phyloP scores from a whole-genome alignment of 2,797 vertebrate genomes.

The Crocodylus rhombifer region DNA sequence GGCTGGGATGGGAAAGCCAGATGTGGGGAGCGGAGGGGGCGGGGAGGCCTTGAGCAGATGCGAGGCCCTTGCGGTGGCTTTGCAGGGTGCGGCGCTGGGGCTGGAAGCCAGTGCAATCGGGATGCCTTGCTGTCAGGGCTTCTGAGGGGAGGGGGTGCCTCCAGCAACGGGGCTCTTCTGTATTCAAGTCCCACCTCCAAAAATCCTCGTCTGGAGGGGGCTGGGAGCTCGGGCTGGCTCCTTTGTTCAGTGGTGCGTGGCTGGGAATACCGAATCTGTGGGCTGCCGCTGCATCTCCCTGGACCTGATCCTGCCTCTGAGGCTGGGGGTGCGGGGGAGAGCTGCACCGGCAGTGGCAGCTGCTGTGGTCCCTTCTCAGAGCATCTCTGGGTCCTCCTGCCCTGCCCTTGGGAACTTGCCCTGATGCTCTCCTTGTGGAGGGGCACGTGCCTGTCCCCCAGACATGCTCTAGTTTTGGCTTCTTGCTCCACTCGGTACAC shows the following conservation, averaged over 20 bases:
- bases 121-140: background rate
- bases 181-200: conserved; percentile 38
- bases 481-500: background rate
- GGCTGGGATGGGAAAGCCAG: conserved; percentile 65
- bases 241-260: too few species aligned
- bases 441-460: background rate
- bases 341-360: background rate
- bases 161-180: conserved; percentile 56
- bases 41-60: background rate
- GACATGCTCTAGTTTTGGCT: background rate
- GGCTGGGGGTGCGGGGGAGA: background rate
- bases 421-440: too few species aligned
- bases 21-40: conserved; percentile 43
- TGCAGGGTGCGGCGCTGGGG: background rate
- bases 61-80: background rate
- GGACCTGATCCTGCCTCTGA: background rate
- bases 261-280: background rate
- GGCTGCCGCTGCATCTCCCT: background rate
- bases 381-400: background rate
- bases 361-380: background rate
- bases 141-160: conserved; percentile 13
- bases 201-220: background rate
- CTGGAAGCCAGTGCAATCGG: background rate
- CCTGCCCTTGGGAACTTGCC: background rate
- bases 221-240: background rate